phyloP scores from a whole-genome alignment of 2,797 vertebrate species.

The Anas georgica region DNA sequence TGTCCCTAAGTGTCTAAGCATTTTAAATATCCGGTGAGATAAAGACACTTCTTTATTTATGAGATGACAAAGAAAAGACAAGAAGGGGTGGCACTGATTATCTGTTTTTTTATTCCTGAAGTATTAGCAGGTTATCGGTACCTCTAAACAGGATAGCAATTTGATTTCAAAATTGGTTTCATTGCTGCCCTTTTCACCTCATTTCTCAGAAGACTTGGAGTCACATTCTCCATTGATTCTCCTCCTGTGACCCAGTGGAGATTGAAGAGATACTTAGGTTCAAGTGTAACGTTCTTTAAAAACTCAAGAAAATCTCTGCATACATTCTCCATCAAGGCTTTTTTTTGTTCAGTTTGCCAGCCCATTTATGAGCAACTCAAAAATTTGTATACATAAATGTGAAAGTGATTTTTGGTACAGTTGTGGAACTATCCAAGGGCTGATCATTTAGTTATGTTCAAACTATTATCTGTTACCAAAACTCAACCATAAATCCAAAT shows the following conservation, averaged over 20 bases:
- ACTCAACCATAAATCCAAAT: neutral
- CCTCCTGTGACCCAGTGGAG: neutral
- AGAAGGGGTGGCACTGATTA: slow-evolving; percentile 7
- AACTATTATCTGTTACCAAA: neutral
- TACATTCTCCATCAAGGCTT: neutral
- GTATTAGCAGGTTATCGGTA: slow-evolving; percentile 57
- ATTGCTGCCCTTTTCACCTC: slow-evolving; percentile 55
- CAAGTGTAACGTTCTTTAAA: slow-evolving; percentile 15
- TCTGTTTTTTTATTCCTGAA: slow-evolving; percentile 42
- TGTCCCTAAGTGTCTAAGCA: neutral
- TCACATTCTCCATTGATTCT: slow-evolving; percentile 50
- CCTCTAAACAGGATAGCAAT: slow-evolving; percentile 24
- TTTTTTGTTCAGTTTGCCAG: neutral
- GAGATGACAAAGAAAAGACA: slow-evolving; percentile 32
- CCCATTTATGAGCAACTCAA: neutral
- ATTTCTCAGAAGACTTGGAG: slow-evolving; percentile 55
- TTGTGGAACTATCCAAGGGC: neutral
- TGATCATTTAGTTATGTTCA: neutral
- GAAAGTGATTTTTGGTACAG: neutral
- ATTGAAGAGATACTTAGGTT: slow-evolving; percentile 39
- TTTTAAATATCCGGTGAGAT: slow-evolving; percentile 47
- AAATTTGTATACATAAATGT: neutral
- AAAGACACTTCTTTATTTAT: slow-evolving; percentile 21
- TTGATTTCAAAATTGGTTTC: slow-evolving; percentile 62
- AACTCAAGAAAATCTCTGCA: slow-evolving; percentile 16